These are phyloP conservation scores for Petrolisthes manimaculis DNA, from an alignment of 2,888 invertebrate species.

Conservation along the genomic window DNA sequence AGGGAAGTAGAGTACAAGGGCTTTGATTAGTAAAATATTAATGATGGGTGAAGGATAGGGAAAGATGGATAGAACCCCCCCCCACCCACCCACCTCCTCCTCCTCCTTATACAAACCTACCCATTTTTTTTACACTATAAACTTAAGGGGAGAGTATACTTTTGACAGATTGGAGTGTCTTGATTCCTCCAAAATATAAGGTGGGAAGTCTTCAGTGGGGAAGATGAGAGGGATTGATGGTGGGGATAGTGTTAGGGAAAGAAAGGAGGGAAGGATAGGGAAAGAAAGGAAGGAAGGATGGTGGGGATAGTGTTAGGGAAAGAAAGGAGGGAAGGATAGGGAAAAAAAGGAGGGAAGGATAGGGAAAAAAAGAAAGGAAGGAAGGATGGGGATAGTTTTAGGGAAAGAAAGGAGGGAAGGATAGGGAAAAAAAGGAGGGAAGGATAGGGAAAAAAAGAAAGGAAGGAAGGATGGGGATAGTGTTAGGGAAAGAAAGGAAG, in stretches of 20 bases:
- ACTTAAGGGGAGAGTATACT: too few relatives aligned
- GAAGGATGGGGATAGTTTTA: background rate
- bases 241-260: too few relatives aligned
- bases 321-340: background rate
- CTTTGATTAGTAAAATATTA: background rate
- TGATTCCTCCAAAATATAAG: too few relatives aligned
- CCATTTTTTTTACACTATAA: too few relatives aligned
- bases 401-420: background rate
- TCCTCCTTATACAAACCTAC: too few relatives aligned
- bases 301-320: background rate
- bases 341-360: background rate
- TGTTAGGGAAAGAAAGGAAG: background rate
- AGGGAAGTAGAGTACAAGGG: background rate
- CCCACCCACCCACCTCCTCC: too few relatives aligned
- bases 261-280: too few relatives aligned
- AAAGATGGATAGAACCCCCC: background rate
- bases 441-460: background rate
- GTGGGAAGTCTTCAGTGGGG: too few relatives aligned
- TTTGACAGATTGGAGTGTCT: too few relatives aligned
- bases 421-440: background rate
- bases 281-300: background rate
- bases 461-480: background rate
- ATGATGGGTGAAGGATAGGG: background rate
- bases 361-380: background rate
- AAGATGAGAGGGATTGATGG: too few relatives aligned